Evolutionary conservation across 2,888 invertebrate species (phyloP).

Genomic region (Tineola bisselliella): DNA sequence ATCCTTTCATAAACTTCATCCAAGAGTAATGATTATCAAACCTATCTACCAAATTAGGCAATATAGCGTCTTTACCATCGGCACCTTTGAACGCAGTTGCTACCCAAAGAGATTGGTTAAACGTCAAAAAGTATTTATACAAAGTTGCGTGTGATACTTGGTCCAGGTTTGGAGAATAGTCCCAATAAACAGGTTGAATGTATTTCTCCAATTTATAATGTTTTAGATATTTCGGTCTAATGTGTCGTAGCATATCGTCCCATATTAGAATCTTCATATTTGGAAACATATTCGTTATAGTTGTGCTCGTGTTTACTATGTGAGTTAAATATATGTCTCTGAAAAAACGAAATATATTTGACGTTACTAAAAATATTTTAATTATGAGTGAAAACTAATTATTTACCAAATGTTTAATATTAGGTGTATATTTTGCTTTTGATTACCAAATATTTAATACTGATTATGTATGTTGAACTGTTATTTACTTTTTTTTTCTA

Average conservation of each 20-base stretch:
- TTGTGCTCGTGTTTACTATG: constrained; percentile 59
- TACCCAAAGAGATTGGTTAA: constrained; percentile 75
- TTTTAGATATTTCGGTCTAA: constrained; percentile 52
- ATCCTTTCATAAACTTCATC: constrained; percentile 67
- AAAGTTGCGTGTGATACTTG: constrained; percentile 30
- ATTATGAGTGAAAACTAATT: no score
- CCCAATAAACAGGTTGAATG: constrained; percentile 78
- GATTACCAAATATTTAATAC: no score
- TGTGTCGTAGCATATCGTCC: constrained; percentile 82
- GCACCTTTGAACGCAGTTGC: constrained; percentile 89
- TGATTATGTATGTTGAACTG: no score
- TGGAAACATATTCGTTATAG: constrained; percentile 56
- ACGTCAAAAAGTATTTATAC: constrained; percentile 43
- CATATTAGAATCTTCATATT: constrained; percentile 74
- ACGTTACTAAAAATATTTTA: background rate
- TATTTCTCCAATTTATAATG: constrained; percentile 49
- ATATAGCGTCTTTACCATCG: constrained; percentile 57
- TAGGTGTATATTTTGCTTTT: no score
- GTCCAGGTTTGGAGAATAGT: constrained; percentile 53
- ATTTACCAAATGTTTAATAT: no score
- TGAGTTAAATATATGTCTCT: constrained; percentile 72
- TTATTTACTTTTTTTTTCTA: no score
- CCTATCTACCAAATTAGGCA: constrained; percentile 70
- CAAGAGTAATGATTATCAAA: constrained; percentile 78
- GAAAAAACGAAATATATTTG: no score